These are phyloP conservation scores for Diogma glabrata DNA, from an alignment of 2,888 invertebrate species.

Conservation along the genomic window DNA sequence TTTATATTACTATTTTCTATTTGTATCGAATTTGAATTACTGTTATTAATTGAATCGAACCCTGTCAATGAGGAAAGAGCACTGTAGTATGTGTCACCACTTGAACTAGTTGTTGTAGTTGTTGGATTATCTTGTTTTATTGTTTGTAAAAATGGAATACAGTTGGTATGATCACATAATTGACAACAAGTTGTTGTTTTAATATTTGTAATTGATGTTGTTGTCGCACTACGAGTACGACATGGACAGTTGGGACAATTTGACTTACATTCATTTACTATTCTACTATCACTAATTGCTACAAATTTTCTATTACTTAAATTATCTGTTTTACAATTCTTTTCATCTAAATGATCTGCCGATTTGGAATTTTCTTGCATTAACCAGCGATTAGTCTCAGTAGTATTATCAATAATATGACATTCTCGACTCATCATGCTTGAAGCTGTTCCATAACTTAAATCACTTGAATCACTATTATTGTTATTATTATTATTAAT, in stretches of 20 bases:
- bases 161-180: slow-evolving; percentile 26
- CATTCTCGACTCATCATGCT: slow-evolving; percentile 28
- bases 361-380: slow-evolving; percentile 38
- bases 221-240: slow-evolving; percentile 18
- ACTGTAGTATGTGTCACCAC: slow-evolving; percentile 34
- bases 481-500: slow-evolving; percentile 30
- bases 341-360: slow-evolving; percentile 43
- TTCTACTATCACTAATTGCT: slow-evolving; percentile 35
- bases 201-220: too few relatives aligned
- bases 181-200: slow-evolving; percentile 25
- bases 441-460: slow-evolving; percentile 42
- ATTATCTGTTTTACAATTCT: slow-evolving; percentile 24
- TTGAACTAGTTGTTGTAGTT: slow-evolving; percentile 23
- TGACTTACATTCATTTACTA: slow-evolving; percentile 20
- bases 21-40: slow-evolving; percentile 3
- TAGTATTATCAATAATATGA: slow-evolving; percentile 23
- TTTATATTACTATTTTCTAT: slow-evolving; percentile 5
- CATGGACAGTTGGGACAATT: slow-evolving; percentile 32
- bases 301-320: slow-evolving; percentile 16
- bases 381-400: background rate
- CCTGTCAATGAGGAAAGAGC: slow-evolving; percentile 23
- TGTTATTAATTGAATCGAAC: slow-evolving; percentile 19
- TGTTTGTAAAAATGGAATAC: slow-evolving; percentile 14
- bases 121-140: too few relatives aligned
- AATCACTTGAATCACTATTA: slow-evolving; percentile 34